A percentile compares a stretch with the other conserved stretches of the same genome.
phyloP scores from a whole-genome alignment of 2,797 vertebrate genomes.

The Orientallactaga sibirica region DNA sequence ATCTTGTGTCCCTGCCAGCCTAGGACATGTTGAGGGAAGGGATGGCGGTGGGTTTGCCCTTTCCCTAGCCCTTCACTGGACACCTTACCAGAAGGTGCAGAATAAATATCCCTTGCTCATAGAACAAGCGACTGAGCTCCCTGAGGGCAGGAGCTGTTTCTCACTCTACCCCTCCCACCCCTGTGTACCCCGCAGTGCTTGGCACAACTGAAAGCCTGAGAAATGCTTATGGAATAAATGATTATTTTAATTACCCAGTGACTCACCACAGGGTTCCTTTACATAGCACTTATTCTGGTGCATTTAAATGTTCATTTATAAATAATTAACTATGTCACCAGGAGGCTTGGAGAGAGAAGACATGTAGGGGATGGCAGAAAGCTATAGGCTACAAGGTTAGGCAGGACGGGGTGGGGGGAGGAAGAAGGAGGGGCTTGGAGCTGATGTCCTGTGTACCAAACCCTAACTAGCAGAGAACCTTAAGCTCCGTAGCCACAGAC shows the following conservation, averaged over 20 bases:
- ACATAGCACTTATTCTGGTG: constrained; percentile 71
- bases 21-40: not conserved
- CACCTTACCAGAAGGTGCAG: not conserved
- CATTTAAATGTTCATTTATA: constrained; percentile 81
- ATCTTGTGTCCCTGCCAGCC: not conserved
- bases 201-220: not conserved
- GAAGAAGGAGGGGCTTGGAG: not conserved
- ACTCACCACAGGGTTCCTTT: constrained; percentile 77
- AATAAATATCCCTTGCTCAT: not conserved
- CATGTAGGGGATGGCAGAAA: not conserved
- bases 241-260: constrained; percentile 82
- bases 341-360: constrained; percentile 63
- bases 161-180: not conserved
- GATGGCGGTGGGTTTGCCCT: not conserved
- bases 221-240: constrained; percentile 77
- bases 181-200: not conserved
- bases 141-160: not conserved
- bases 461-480: not conserved
- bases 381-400: not conserved
- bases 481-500: not conserved
- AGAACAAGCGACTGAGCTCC: not conserved
- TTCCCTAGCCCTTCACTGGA: not conserved
- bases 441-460: not conserved
- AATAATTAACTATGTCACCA: constrained; percentile 78
- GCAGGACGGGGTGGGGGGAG: not conserved